phyloP scores from a whole-genome alignment of 2,797 vertebrate species.

The Sylvilagus floridanus region DNA sequence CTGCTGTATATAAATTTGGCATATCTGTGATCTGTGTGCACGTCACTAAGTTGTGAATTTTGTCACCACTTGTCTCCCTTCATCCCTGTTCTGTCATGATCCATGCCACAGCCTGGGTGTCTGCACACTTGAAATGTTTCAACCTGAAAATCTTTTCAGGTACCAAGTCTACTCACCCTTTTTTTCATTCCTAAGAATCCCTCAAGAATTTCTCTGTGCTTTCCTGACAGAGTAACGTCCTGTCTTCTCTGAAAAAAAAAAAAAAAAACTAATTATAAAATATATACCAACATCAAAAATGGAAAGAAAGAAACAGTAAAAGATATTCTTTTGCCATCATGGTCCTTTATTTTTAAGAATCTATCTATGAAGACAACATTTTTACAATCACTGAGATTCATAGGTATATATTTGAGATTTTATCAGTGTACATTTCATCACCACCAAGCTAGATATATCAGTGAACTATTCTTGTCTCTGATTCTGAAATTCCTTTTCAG shows the following conservation, averaged over 20 bases:
- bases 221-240: background rate
- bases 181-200: too few relatives aligned
- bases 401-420: background rate
- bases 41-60: background rate
- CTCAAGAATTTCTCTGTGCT: background rate
- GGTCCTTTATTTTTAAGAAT: background rate
- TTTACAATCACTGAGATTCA: background rate
- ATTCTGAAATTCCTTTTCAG: background rate
- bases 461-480: background rate
- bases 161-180: background rate
- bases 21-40: background rate
- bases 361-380: background rate
- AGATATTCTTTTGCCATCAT: background rate
- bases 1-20: too few relatives aligned
- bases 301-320: background rate
- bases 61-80: background rate
- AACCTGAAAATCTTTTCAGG: background rate
- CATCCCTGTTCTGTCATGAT: background rate
- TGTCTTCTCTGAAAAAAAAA: background rate
- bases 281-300: background rate
- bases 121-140: background rate
- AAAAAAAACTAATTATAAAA: background rate
- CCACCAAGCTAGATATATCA: background rate
- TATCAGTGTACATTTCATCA: background rate
- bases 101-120: accelerated